Evolutionary conservation across 2,888 invertebrate genomes (phyloP).

Genomic region (Notocelia uddmanniana): DNA sequence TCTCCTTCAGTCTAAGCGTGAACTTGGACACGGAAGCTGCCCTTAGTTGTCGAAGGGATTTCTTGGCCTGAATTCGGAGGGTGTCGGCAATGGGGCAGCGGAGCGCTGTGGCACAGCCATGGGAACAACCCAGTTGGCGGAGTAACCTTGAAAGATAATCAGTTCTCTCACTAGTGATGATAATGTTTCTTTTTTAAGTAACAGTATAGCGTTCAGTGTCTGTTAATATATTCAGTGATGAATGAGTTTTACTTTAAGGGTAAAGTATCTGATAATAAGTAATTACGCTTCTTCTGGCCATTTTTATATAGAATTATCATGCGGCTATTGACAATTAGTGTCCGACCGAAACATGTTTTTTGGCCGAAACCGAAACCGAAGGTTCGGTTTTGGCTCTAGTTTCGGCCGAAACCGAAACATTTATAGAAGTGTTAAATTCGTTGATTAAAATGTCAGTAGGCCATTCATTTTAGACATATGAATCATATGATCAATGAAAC

Average conservation of each 20-base stretch:
- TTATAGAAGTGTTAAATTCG: too few species aligned
- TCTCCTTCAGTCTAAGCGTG: conserved; percentile 87
- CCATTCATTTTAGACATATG: too few species aligned
- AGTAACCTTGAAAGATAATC: conserved; percentile 87
- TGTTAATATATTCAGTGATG: neutral
- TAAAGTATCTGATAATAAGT: neutral
- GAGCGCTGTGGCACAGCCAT: conserved; percentile 95
- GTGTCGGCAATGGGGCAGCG: conserved; percentile 96
- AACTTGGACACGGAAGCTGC: conserved; percentile 84
- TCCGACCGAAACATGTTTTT: too few species aligned
- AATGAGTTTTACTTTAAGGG: neutral
- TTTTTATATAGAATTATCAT: too few species aligned
- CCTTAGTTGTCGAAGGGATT: conserved; percentile 90
- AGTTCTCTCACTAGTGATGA: neutral
- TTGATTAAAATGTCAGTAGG: too few species aligned
- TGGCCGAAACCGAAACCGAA: too few species aligned
- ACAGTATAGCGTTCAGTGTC: neutral
- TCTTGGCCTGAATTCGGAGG: conserved; percentile 92
- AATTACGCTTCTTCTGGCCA: too few species aligned
- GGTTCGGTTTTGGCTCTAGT: too few species aligned
- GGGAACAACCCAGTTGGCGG: conserved; percentile 95
- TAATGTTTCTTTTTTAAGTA: neutral
- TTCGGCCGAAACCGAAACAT: too few species aligned
- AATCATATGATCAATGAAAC: too few species aligned
- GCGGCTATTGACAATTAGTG: too few species aligned